These are phyloP conservation scores for Leptonema lineaticorne DNA, from an alignment of 1,140 invertebrate genomes.

Conservation along the genomic window DNA sequence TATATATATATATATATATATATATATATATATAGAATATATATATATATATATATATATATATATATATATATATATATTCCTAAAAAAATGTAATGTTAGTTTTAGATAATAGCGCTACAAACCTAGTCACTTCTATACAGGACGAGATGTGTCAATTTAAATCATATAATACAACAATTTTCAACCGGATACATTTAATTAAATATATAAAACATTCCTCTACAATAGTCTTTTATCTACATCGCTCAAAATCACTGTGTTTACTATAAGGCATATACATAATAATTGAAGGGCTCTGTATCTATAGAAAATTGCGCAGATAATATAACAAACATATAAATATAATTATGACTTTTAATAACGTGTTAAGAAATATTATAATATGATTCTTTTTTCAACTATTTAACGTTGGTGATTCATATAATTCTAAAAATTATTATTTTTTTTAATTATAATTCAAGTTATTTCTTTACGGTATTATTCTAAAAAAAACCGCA, in stretches of 20 bases:
- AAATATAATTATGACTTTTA: background rate
- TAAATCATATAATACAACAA: background rate
- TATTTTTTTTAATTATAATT: no score
- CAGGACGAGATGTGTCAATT: background rate
- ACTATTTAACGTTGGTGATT: background rate
- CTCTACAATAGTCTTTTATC: background rate
- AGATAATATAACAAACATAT: background rate
- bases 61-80: no score
- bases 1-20: background rate
- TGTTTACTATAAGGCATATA: background rate
- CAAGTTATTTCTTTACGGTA: no score
- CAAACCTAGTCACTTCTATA: no score
- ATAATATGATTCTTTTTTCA: background rate
- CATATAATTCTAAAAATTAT: no score
- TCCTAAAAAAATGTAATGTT: no score
- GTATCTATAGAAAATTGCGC: background rate
- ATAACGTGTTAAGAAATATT: background rate
- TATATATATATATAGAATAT: background rate
- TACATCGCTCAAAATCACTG: background rate
- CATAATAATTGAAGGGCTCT: background rate
- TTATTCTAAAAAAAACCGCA: no score
- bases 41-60: no score
- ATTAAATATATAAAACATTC: background rate
- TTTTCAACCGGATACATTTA: conserved; percentile 10
- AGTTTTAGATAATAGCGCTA: no score